phyloP scores from a whole-genome alignment of 2,797 vertebrate genomes.

The Bradypus variegatus region DNA sequence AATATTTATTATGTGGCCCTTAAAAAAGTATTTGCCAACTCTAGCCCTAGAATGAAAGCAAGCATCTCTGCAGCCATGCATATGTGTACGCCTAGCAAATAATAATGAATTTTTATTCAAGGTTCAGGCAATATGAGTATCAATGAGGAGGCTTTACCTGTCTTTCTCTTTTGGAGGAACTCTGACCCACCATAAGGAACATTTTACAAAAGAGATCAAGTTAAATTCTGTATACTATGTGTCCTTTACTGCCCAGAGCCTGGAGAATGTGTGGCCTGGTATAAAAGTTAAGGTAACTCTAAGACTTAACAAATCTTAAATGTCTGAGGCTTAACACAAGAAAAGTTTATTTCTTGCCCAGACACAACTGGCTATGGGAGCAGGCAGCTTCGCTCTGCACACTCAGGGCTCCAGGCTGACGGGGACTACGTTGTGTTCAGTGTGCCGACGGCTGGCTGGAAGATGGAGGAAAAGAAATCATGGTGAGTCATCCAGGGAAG shows the following conservation, averaged over 20 bases:
- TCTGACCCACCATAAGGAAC: background rate
- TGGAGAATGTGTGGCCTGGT: background rate
- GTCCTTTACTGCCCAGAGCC: background rate
- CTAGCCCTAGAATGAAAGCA: background rate
- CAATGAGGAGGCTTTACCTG: background rate
- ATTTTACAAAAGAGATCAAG: background rate
- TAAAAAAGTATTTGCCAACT: background rate
- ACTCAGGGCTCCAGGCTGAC: background rate
- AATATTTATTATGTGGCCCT: background rate
- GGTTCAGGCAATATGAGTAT: background rate
- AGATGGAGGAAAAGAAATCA: background rate
- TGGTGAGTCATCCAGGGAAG: background rate
- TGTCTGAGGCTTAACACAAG: background rate
- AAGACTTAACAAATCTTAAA: background rate
- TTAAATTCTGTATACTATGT: background rate
- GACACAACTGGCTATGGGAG: background rate
- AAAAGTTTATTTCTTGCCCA: background rate
- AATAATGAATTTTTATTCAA: background rate
- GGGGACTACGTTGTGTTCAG: background rate
- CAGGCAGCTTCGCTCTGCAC: background rate
- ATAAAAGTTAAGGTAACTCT: background rate
- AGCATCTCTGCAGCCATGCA: background rate
- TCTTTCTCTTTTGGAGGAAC: background rate
- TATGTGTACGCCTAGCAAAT: background rate
- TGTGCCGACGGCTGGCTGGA: background rate